A percentile compares a stretch with the other conserved stretches of the same genome.
Evolutionary conservation across 2,113 vertebrate species (phyloP).

Genomic region (Scalopus aquaticus): DNA sequence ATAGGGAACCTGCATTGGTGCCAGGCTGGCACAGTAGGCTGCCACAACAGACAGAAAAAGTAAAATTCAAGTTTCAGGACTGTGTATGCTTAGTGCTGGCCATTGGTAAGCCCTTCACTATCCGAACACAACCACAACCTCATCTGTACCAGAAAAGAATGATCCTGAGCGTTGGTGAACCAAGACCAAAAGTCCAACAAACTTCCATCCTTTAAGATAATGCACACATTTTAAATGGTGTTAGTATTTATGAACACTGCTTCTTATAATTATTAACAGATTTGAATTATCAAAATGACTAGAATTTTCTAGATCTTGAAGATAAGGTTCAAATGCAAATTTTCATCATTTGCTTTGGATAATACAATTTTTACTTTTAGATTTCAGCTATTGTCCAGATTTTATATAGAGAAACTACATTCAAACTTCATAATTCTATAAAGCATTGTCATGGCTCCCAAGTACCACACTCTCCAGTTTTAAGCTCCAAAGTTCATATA

Average conservation of each 20-base stretch:
- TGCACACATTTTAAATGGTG: background rate
- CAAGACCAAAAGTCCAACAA: background rate
- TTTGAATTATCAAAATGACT: background rate
- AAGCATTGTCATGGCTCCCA: background rate
- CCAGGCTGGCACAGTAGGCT: too few species aligned
- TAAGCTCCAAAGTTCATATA: slow-evolving; percentile 14
- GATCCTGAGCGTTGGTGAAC: background rate
- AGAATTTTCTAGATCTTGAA: background rate
- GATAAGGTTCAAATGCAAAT: background rate
- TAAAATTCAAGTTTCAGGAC: background rate
- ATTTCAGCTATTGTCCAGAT: background rate
- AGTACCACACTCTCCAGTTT: background rate
- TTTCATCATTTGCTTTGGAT: background rate
- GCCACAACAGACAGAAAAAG: background rate
- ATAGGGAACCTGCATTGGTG: too few species aligned
- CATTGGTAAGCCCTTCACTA: too few species aligned
- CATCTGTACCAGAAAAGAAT: background rate
- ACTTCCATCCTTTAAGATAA: background rate
- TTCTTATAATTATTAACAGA: background rate
- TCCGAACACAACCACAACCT: background rate
- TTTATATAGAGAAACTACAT: background rate
- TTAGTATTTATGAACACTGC: background rate
- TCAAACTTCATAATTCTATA: background rate
- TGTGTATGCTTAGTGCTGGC: too few species aligned
- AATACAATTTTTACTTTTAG: background rate